Evolutionary conservation across 2,888 invertebrate species (phyloP), one percentile per base, ranked within the genome.

Genomic region (Caenorhabditis drosophilae): DNA sequence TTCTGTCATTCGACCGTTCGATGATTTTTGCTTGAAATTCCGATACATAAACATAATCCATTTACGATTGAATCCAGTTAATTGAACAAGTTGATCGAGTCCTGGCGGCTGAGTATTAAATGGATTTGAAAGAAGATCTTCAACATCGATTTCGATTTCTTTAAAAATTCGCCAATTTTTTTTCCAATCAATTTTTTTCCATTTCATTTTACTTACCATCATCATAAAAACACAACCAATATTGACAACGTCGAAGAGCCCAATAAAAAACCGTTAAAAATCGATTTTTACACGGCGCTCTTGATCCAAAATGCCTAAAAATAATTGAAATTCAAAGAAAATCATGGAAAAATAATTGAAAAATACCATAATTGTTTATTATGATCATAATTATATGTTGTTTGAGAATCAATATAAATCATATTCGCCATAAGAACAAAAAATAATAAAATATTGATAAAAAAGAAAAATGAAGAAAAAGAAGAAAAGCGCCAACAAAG

Each of bases 31-130:
- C 48, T 80, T 80, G 58, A 79, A 80, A 49, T 80, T 78, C n/a
- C 80, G 49, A 49, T 80, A 80, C 48, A 80, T 56, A 51, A 79
- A 80, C 73, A 78, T 77, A 41, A 80, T 66, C 78, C 78, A 80
- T 42, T 76, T 73, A 12, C 69, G 61, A 42, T 75, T 67, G 69
- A 80, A 80, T 1, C 73, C 75, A 4, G 79, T 79, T 1, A 74
- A 36, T 26, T 67, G 61, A 22, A 69, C 58, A 7, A 79, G 58
- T 23, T 74, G 72, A 40, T 77, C 76, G 1, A 79, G 63, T 2
- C 73, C 73, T 0, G 79, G 79, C 2, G 79, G 79, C 34, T 75
- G 73, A 1, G 77, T 78, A 49, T 77, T 78, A 51, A 78, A 78
- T 7, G 79, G 79, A 38, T 79, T 77, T n/a, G 68, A 61, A 1